Evolutionary conservation across 2,797 vertebrate species (phyloP), one percentile per base, ranked within the genome.

Genomic region (Garrulus glandarius): DNA sequence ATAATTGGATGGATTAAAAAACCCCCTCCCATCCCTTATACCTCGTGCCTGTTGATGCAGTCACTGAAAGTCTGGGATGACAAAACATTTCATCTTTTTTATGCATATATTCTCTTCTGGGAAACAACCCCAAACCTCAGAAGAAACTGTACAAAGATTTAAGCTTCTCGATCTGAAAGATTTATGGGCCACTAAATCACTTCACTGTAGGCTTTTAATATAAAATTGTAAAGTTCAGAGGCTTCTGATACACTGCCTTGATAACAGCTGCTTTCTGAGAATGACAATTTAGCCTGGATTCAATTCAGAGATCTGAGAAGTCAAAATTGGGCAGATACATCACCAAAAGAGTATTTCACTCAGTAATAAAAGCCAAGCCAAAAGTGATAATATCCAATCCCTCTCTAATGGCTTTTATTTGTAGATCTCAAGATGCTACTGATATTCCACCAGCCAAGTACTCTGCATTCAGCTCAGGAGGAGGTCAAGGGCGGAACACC

Each of bases 401-500:
- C 67, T 52, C 60, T 86, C 46, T 67, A 81, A 85, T 19, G 44
- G 57, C 34, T 88, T 91, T 81, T 84, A 86, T 87, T 61, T 75
- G 50, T 14, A 81, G 61, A 86, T 95, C 79, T 96, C 74, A 81
- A 88, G 85, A 88, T 84, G 55, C 53, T 44, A 11, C 82, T 50
- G 85, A 69, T 85, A 81, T 41, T 88, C 76, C 53, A 70, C 8
- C 56, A 77, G 84, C 47, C 56, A 84, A 86, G n/a, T 30, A 19
- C 76, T 95, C 87, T 63, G 21, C 41, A 81, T 71, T 84, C 80
- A 84, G 79, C 83, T 75, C 89, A 76, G 82, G 63, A 94, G 89
- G 69, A 84, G 74, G 84, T 93, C 89, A 92, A 91, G 76, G 92
- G 75, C 87, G 89, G 60, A 94, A 88, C 85, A 94, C 43, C 47